Percentiles rank a stretch among this genome's conserved stretches.
Evolutionary conservation across 2,888 invertebrate species (phyloP).

Genomic region (Argyra leucocephala): DNA sequence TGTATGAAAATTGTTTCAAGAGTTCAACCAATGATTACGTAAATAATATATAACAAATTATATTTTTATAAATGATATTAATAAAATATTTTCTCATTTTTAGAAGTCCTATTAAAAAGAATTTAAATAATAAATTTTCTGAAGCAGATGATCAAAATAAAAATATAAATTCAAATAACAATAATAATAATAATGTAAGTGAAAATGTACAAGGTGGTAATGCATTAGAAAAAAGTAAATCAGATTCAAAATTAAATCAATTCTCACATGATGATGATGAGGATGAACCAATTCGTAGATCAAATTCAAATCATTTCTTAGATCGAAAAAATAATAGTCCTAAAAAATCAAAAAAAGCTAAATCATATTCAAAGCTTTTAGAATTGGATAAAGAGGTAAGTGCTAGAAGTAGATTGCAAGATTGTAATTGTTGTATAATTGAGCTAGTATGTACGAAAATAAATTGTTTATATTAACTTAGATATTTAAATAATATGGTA

Average conservation of each 20-base stretch:
- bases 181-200: constrained; percentile 21
- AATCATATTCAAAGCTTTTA: constrained; percentile 49
- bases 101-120: constrained; percentile 11
- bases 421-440: too few relatives aligned
- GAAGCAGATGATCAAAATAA: constrained; percentile 13
- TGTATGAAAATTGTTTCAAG: constrained; percentile 65
- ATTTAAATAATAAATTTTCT: not conserved
- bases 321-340: constrained; percentile 36
- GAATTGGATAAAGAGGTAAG: constrained; percentile 47
- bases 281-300: constrained; percentile 45
- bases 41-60: constrained; percentile 20
- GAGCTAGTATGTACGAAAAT: too few relatives aligned
- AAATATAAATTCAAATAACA: constrained; percentile 21
- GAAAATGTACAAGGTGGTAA: constrained; percentile 26
- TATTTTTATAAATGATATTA: not conserved
- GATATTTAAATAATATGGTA: too few relatives aligned
- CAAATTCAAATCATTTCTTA: constrained; percentile 49
- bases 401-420: not conserved
- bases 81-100: too few relatives aligned
- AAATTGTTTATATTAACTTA: too few relatives aligned
- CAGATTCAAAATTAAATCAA: constrained; percentile 54
- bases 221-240: constrained; percentile 55
- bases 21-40: constrained; percentile 57
- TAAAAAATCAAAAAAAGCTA: constrained; percentile 48
- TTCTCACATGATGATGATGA: constrained; percentile 30